Evolutionary conservation across 2,113 vertebrate genomes (phyloP).

Genomic region (Microcebus griseorufus): DNA sequence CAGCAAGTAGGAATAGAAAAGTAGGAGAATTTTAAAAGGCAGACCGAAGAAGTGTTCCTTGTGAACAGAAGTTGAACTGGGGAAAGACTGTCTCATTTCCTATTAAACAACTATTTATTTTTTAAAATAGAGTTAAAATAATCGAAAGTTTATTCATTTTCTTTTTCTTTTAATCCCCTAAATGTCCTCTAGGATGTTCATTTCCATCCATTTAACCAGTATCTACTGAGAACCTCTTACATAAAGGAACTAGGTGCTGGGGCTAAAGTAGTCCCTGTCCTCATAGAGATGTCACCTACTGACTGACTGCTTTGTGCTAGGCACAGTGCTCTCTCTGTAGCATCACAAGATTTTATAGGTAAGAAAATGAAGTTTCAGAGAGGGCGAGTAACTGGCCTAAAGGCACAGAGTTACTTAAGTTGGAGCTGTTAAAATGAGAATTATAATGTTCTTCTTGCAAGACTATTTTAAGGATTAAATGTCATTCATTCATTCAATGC

Average conservation of each 20-base stretch:
- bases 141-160: background rate
- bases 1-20: background rate
- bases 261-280: background rate
- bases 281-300: background rate
- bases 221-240: background rate
- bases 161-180: no score
- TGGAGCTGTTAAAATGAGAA: background rate
- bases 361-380: background rate
- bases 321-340: no score
- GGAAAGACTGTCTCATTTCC: background rate
- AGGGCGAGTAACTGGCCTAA: background rate
- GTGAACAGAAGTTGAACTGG: background rate
- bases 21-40: background rate
- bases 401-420: background rate
- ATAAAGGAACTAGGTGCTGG: fast-evolving
- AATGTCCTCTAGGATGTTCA: background rate
- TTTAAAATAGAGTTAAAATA: background rate
- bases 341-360: background rate
- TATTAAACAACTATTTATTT: background rate
- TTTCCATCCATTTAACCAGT: background rate
- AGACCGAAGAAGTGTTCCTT: background rate
- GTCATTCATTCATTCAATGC: background rate
- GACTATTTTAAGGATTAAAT: background rate
- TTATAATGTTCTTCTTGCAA: background rate
- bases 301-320: background rate